Percentiles rank a stretch among this genome's conserved stretches.
phyloP scores from a whole-genome alignment of 2,888 invertebrate species.

The Drosophila pseudotalamancana region DNA sequence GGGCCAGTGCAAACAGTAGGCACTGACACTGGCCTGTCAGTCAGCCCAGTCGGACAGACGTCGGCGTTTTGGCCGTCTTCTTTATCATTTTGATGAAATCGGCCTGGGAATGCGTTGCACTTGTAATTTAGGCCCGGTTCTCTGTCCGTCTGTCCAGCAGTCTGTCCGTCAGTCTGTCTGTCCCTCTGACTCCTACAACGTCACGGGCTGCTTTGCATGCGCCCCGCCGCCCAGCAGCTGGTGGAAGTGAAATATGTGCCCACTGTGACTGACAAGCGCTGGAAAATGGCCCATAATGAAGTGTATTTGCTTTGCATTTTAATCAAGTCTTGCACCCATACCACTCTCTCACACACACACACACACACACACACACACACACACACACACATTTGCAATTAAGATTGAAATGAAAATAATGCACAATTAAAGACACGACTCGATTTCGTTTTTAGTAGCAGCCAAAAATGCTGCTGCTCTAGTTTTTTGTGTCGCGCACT shows the following conservation, averaged over 20 bases:
- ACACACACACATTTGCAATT: constrained; percentile 64
- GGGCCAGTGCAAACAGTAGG: constrained; percentile 69
- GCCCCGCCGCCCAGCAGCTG: constrained; percentile 34
- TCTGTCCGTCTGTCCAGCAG: constrained; percentile 9
- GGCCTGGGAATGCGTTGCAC: constrained; percentile 80
- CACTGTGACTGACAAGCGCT: constrained; percentile 61
- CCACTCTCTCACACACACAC: constrained; percentile 22
- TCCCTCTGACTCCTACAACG: constrained; percentile 40
- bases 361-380: constrained; percentile 24
- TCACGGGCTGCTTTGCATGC: constrained; percentile 65
- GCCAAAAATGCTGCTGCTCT: constrained; percentile 57
- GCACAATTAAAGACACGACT: constrained; percentile 64
- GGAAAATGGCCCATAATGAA: constrained; percentile 77
- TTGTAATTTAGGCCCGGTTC: constrained; percentile 71
- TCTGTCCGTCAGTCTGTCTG: constrained; percentile 3
- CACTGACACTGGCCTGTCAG: constrained; percentile 56
- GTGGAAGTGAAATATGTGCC: constrained; percentile 72
- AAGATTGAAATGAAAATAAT: constrained; percentile 78
- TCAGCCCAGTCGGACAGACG: constrained; percentile 35
- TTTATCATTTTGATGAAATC: constrained; percentile 79
- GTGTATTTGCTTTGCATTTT: constrained; percentile 75
- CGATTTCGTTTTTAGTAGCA: constrained; percentile 41
- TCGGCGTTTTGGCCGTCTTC: constrained; percentile 58
- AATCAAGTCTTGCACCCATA: constrained; percentile 46
- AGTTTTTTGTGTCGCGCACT: constrained; percentile 52